phyloP scores from a whole-genome alignment of 2,888 invertebrate genomes.

The Eristalis tenax region DNA sequence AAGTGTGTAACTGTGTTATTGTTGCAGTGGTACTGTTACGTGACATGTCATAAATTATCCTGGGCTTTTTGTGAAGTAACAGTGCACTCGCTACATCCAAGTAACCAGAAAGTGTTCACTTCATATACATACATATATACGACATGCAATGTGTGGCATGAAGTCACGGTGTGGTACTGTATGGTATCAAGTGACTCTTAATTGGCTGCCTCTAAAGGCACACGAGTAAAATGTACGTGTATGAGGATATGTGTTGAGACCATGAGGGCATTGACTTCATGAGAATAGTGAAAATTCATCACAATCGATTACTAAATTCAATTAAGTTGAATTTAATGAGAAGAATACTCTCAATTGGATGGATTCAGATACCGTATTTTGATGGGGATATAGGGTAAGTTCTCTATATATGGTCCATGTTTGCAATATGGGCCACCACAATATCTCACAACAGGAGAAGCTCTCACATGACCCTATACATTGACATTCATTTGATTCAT shows the following conservation, averaged over 20 bases:
- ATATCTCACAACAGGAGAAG: too few species aligned
- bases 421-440: too few species aligned
- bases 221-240: background rate
- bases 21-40: constrained; percentile 60
- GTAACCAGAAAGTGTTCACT: background rate
- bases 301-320: background rate
- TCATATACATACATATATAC: constrained; percentile 20
- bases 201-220: constrained; percentile 43
- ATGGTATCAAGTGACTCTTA: constrained; percentile 31
- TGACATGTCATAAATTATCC: constrained; percentile 65
- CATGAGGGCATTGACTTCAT: constrained; percentile 22
- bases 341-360: background rate
- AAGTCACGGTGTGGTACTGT: constrained; percentile 28
- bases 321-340: constrained; percentile 10
- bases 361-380: background rate
- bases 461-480: too few species aligned
- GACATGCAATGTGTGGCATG: constrained; percentile 37
- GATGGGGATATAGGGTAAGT: too few species aligned
- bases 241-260: background rate
- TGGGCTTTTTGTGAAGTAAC: constrained; percentile 36
- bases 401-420: too few species aligned
- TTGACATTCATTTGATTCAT: too few species aligned
- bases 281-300: constrained; percentile 7
- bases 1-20: constrained; percentile 64
- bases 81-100: constrained; percentile 7